A percentile compares a stretch with the other conserved stretches of the same genome.
Conservation (phyloP, 2,113 vertebrate species). For the Oophaga pumilio region DNA sequence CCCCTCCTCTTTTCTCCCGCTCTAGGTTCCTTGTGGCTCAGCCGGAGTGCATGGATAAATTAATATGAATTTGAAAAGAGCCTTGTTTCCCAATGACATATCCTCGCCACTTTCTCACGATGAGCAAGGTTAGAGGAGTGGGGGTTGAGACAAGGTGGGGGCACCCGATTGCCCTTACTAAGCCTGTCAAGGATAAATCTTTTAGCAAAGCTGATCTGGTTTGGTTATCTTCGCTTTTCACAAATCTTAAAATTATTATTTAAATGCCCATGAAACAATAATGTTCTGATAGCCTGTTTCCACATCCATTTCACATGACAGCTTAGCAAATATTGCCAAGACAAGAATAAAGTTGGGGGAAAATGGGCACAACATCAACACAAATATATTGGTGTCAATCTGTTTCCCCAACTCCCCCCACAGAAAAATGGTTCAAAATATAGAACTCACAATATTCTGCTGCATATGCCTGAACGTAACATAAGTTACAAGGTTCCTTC, state of each 20-base stretch:
- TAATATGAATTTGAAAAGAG: slow-evolving; percentile 60
- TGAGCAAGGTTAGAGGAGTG: slow-evolving; percentile 31
- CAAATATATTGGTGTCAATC: not conserved
- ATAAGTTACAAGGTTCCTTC: too few species aligned
- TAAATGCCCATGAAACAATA: not conserved
- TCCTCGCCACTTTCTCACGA: slow-evolving; percentile 57
- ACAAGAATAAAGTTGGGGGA: not conserved
- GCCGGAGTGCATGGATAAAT: slow-evolving; percentile 57
- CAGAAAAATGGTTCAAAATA: not conserved
- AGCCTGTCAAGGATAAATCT: slow-evolving; percentile 27
- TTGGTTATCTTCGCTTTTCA: slow-evolving; percentile 1
- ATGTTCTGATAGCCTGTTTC: not conserved
- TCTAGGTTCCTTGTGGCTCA: slow-evolving; percentile 26
- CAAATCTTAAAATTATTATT: not conserved
- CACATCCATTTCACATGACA: not conserved
- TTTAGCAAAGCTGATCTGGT: slow-evolving; percentile 15
- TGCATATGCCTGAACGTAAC: not conserved
- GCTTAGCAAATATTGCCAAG: not conserved
- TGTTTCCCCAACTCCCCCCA: not conserved
- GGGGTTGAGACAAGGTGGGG: slow-evolving; percentile 44
- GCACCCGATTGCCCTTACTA: not conserved
- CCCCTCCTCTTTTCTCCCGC: slow-evolving; percentile 54
- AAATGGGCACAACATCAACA: not conserved
- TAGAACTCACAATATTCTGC: not conserved
- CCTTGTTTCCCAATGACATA: slow-evolving; percentile 55